Evolutionary conservation across 2,113 vertebrate genomes (phyloP).

Genomic region (Chionis minor): DNA sequence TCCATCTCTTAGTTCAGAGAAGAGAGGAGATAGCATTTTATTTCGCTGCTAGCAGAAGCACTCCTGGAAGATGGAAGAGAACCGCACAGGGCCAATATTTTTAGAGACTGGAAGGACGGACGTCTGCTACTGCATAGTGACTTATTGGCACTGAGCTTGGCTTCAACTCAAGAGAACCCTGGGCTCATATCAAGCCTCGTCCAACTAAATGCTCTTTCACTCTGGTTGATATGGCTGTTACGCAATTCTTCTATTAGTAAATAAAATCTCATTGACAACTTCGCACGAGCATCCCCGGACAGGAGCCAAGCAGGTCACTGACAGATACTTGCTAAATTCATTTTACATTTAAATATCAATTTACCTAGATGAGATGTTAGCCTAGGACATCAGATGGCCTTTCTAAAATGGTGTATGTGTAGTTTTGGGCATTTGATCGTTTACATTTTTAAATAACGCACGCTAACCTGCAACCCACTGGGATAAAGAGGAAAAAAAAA

Average conservation of each 20-base stretch:
- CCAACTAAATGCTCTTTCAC: not conserved
- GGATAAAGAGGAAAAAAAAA: not conserved
- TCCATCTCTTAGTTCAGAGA: not conserved
- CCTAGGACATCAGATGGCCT: not conserved
- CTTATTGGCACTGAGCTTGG: not conserved
- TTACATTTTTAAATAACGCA: not conserved
- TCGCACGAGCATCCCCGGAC: not conserved
- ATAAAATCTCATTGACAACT: slow-evolving; percentile 15
- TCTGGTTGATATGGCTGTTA: not conserved
- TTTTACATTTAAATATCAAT: not conserved
- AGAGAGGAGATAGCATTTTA: not conserved
- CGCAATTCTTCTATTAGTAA: not conserved
- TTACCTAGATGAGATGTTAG: not conserved
- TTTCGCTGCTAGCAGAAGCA: not conserved
- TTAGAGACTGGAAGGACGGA: not conserved
- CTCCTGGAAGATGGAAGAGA: not conserved
- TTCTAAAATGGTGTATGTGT: not conserved
- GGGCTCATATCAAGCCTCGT: not conserved
- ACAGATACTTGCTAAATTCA: not conserved
- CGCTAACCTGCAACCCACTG: not conserved
- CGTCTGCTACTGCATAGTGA: not conserved
- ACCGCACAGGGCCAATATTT: not conserved
- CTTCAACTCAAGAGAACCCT: not conserved
- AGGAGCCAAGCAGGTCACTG: not conserved
- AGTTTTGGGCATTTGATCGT: not conserved